Evolutionary conservation across 1,140 invertebrate genomes (phyloP).

Genomic region (Bombus difficillimus): DNA sequence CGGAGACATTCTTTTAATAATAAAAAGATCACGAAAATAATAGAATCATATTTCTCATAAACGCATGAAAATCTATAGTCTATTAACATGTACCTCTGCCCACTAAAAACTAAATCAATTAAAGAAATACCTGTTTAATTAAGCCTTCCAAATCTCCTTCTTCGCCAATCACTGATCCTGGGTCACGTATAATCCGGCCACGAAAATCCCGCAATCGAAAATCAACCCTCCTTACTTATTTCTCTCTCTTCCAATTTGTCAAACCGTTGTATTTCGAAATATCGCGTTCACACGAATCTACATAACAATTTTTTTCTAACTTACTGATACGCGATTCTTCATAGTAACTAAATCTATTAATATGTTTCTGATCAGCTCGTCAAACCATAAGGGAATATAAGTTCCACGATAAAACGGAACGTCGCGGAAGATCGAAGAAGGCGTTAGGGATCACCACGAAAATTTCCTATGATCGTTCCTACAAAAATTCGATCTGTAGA

Average conservation of each 20-base stretch:
- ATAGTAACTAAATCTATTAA: not conserved
- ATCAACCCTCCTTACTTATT: not conserved
- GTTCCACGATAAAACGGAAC: too few species aligned
- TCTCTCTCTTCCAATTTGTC: not conserved
- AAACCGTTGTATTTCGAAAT: too few species aligned
- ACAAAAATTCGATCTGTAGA: too few species aligned
- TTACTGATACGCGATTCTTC: not conserved
- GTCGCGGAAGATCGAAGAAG: not conserved
- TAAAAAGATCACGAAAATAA: too few species aligned
- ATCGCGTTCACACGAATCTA: not conserved
- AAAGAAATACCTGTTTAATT: constrained; percentile 18
- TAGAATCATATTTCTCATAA: not conserved
- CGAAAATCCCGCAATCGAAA: not conserved
- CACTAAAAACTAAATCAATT: too few species aligned
- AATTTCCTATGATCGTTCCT: not conserved
- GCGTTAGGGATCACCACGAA: not conserved
- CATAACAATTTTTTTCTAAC: not conserved
- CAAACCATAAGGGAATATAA: not conserved
- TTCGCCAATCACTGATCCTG: not conserved
- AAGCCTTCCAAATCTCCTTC: not conserved
- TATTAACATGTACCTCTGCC: not conserved
- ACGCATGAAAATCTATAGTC: not conserved
- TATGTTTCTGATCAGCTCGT: not conserved
- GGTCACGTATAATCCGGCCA: not conserved
- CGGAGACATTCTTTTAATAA: too few species aligned